Base-by-base conservation (phyloP, 1,140 invertebrate species). In the Anoplophora glabripennis region DNA sequence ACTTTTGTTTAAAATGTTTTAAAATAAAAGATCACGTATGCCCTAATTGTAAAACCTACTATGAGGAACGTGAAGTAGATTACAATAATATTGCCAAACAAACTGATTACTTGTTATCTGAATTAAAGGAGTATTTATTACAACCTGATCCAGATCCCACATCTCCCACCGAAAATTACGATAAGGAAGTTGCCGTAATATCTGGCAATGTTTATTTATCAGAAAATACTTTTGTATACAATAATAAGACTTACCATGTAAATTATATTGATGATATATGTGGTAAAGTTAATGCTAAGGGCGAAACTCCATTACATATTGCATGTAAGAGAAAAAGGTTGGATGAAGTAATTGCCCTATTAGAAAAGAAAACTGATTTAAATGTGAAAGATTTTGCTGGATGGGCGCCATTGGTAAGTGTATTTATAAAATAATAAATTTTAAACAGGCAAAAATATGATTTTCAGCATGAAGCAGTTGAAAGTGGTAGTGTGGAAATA, bases 331-430 rank as follows among this genome's bases (percentile, higher is more conserved):
- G 84, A 72, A 79, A 80, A 51, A 77, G 86, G 47, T 37, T 77
- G 36, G 77, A 82, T 28, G 74, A 75, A 68, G 80, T 86, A 0
- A 68, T 68, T 60, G 65, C 75, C 37, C 69, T 91, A 4, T 70
- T 92, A 14, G 66, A 77, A 38, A 73, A 78, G 40, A 87, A 86
- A 37, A 84, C 85, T 1, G 84, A 86, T 75, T 81, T 88, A 1
- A 89, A 90, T 74, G 84, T 83, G 4, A 84, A 85, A 73, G 89
- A 92, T 67, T 79, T 88, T 73, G 87, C 86, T 21, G 85, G 84
- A 35, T 92, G 89, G 89, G 89, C 89, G 14, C 89, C 89, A 36
- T 67, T 91, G 36, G 65, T 67, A 59, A 53, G 53, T 61, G 11
- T 42, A 37, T 38, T 52, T 49, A 10, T 3, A 14, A 28, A 46